Evolutionary conservation across 2,113 vertebrate species (phyloP).

Genomic region (Plecturocebus donacophilus): DNA sequence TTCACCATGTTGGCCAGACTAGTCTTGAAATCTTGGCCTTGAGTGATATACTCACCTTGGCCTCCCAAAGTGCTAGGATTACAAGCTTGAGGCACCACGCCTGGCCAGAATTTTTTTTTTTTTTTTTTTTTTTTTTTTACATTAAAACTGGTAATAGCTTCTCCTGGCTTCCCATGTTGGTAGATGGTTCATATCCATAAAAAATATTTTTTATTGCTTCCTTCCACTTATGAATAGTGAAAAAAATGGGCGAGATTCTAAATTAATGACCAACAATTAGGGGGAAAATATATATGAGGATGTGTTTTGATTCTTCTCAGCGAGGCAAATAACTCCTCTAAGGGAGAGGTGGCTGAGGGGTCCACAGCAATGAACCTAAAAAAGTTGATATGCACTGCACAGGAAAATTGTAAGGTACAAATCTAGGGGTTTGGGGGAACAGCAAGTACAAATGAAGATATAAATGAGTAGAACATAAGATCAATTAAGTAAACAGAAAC

Average conservation of each 20-base stretch:
- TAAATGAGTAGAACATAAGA: not conserved
- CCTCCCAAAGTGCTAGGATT: no score
- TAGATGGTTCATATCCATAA: not conserved
- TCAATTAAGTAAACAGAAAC: not conserved
- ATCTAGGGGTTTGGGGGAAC: not conserved
- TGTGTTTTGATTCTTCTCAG: not conserved
- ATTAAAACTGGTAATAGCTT: not conserved
- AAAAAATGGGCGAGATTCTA: not conserved
- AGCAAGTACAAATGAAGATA: not conserved
- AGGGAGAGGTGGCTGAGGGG: fast-evolving
- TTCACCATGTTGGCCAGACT: no score
- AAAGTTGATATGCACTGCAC: not conserved
- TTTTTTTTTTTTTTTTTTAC: no score
- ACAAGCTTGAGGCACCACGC: no score
- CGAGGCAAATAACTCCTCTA: not conserved
- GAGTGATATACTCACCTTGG: no score
- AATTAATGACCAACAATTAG: not conserved
- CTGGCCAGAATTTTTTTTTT: no score
- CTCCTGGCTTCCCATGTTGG: not conserved
- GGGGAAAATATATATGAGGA: not conserved
- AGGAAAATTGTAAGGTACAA: not conserved
- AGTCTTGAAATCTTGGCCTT: no score
- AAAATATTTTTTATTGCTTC: not conserved
- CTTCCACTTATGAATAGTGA: not conserved
- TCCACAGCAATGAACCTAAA: not conserved